Percentiles rank a stretch among this genome's conserved stretches.
phyloP scores from a whole-genome alignment of 2,797 vertebrate species.

The Rhinella marina region DNA sequence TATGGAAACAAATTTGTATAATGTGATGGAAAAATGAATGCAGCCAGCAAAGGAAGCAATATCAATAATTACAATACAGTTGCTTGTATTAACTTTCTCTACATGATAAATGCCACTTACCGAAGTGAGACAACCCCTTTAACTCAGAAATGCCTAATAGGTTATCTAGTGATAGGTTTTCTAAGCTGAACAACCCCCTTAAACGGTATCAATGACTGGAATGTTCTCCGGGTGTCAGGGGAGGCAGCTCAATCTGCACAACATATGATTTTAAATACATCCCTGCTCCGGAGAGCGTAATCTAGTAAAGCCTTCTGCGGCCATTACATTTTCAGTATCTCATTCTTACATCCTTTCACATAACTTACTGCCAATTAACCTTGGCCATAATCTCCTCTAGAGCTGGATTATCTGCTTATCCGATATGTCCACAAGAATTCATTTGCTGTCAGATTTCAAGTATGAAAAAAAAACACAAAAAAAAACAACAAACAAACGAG shows the following conservation, averaged over 20 bases:
- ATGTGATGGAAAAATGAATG: too few species aligned
- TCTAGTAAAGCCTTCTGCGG: constrained; percentile 22
- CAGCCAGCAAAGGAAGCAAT: too few species aligned
- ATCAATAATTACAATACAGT: too few species aligned
- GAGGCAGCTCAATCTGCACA: neutral
- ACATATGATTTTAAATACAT: constrained; percentile 7
- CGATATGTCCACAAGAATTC: constrained; percentile 39
- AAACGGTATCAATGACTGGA: neutral
- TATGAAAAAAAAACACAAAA: neutral
- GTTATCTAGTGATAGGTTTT: too few species aligned
- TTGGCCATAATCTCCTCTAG: constrained; percentile 46
- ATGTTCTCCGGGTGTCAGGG: neutral
- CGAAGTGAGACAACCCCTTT: too few species aligned
- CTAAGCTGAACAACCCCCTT: too few species aligned
- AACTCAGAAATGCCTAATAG: too few species aligned
- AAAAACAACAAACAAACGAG: neutral
- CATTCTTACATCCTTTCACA: constrained; percentile 46
- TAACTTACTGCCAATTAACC: constrained; percentile 58
- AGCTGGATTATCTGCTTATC: constrained; percentile 51
- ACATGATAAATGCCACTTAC: too few species aligned
- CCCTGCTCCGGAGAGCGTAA: neutral
- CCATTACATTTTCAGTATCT: constrained; percentile 24
- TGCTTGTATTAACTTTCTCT: too few species aligned
- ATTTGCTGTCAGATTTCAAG: constrained; percentile 26
- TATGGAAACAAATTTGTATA: too few species aligned